Base-by-base conservation (phyloP, 1,140 invertebrate genomes). In the Lepidotrigona ventralis region DNA sequence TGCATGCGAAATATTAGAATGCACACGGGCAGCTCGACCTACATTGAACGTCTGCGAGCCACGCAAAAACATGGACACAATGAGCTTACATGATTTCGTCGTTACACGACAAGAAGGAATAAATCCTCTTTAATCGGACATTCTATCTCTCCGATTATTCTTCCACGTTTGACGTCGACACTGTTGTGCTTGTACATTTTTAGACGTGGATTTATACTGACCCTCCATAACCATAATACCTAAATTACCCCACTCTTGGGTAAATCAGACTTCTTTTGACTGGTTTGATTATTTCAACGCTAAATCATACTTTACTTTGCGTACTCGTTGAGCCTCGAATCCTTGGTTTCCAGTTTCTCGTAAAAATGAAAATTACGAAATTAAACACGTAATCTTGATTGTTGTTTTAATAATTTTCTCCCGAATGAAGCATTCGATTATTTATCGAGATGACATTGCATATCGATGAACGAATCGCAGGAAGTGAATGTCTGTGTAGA, bases 1-100 rank as follows among this genome's bases (percentile, higher is more conserved):
- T n/a, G 60, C 75, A 64, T 21, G 75, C 46, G 75, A 77, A 77
- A 77, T 77, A 77, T 77, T 77, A 77, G 75, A 64, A 29, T 64
- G 29, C 21, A n/a, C 29, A 8, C 5, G 29, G 11, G 51, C 60
- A 53, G 53, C 17, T 12, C 3, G 72, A 58, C 72, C 75, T 77
- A 77, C 39, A 64, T 64, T 9, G 29, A 51, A 21, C 33, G 75
- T 53, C 21, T 26, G 17, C 29, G 60, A 53, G 46, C 12, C 19
- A 64, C 5, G 19, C 11, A 23, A 39, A 46, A 46, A 63, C 21
- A 19, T 4, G 26, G 3, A 29, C 21, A 64, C 33, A 21, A 17
- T 8, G n/a, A 23, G n/a, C 39, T 51, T 51, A 29, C 21, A 51
- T 39, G 74, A 64, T 74, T 58, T n/a, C 72, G 29, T n/a, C 29